Evolutionary conservation across 2,888 invertebrate species (phyloP), one percentile per base, ranked within the genome.

Genomic region (Melinaea menophilus): DNA sequence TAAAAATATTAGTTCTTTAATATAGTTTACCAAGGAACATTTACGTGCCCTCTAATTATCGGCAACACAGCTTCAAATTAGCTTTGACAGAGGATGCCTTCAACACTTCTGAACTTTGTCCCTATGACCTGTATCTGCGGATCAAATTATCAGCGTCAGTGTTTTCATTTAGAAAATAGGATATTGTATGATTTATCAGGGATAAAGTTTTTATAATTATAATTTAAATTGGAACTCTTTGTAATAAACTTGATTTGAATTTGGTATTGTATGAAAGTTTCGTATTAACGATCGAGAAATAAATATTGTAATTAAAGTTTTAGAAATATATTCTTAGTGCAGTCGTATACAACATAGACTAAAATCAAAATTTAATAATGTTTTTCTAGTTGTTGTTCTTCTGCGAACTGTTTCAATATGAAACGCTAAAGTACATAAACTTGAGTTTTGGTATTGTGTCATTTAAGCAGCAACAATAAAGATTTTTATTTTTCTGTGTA

Each of bases 341-440:
- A 56, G 59, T 63, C 48, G 55, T 56, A 51, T 56, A 48, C 60
- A 58, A 58, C 55, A n/a, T n/a, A 64, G 62, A 66, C 66, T 68
- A 66, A 68, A 68, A 66, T 68, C 68, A 63, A 61, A 58, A 60
- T 61, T n/a, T n/a, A n/a, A 67, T 63, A 69, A 66, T 71, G 71
- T 71, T 65, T 62, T 63, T 65, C 62, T 63, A 68, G 68, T 66
- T 67, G 69, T 58, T 69, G 66, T 68, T 65, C 66, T 63, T 67
- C 69, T 69, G 71, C 67, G 69, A 73, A 71, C 72, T 71, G 69
- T 71, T 73, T 70, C 71, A 73, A 75, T 75, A 72, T 69, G 67
- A 72, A 72, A 75, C 75, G 75, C 58, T 65, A 63, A 69, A 65
- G 61, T 59, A 65, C 63, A 61, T 46, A 35, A 45, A 55, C 11